Percentiles rank a stretch among this genome's conserved stretches.
These are phyloP conservation scores for Diadegma fenestrale DNA, from an alignment of 2,888 invertebrate genomes.

Conservation along the genomic window DNA sequence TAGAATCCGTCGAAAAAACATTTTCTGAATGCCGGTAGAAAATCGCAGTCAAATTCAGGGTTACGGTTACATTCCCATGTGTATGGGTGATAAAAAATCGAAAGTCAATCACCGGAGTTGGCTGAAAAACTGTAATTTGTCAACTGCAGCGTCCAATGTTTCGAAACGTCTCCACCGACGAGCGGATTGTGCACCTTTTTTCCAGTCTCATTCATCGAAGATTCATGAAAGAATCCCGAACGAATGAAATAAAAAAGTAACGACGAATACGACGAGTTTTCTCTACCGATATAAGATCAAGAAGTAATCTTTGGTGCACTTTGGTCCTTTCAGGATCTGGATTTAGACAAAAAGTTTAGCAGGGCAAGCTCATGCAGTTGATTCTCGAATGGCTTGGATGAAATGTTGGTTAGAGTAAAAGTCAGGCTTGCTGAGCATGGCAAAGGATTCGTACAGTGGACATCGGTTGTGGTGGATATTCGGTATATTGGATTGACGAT, in stretches of 20 bases:
- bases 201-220: not conserved
- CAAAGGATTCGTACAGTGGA: not conserved
- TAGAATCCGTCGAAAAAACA: conserved; percentile 10
- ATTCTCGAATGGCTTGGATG: conserved; percentile 7
- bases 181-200: not conserved
- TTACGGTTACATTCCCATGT: not conserved
- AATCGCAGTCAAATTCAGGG: not conserved
- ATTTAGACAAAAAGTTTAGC: not conserved
- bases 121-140: too few relatives aligned
- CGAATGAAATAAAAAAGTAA: not conserved
- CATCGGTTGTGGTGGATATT: conserved; percentile 14
- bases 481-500: conserved; percentile 14
- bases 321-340: not conserved
- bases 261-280: not conserved
- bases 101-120: not conserved
- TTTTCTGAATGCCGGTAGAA: not conserved
- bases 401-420: conserved; percentile 19
- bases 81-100: not conserved
- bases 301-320: not conserved
- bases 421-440: not conserved
- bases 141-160: too few relatives aligned
- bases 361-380: not conserved
- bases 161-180: too few relatives aligned
- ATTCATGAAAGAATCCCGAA: not conserved
- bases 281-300: not conserved